Percentiles rank a stretch among this genome's conserved stretches.
phyloP scores from a whole-genome alignment of 2,888 invertebrate species.

The Agrotis puta region DNA sequence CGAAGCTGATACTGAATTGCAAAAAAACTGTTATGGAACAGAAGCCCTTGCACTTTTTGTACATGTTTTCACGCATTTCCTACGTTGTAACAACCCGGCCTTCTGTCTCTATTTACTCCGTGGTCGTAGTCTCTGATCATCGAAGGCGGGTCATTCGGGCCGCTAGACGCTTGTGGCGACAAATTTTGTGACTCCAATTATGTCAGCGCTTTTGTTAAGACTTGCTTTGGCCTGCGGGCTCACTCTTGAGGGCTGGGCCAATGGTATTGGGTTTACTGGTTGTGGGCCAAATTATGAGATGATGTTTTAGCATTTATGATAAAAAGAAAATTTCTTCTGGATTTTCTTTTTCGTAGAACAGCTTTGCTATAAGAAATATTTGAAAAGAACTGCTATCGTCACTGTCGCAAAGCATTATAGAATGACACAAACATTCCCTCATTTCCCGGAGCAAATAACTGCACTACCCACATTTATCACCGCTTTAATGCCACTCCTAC shows the following conservation, averaged over 20 bases:
- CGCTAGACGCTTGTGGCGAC: slow-evolving; percentile 61
- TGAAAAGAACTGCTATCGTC: neutral
- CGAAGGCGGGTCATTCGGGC: slow-evolving; percentile 60
- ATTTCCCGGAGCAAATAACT: slow-evolving; percentile 28
- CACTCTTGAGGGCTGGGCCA: slow-evolving; percentile 12
- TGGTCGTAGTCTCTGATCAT: slow-evolving; percentile 45
- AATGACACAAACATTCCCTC: slow-evolving; percentile 8
- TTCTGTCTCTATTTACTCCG: slow-evolving; percentile 22
- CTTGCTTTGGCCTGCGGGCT: slow-evolving; percentile 53
- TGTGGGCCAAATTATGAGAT: neutral
- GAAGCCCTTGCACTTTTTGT: neutral
- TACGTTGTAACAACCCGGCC: neutral
- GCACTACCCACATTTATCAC: slow-evolving; percentile 43
- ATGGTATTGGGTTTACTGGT: slow-evolving; percentile 32
- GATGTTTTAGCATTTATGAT: neutral
- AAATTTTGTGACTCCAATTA: slow-evolving; percentile 60
- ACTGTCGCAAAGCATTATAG: neutral
- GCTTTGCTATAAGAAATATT: neutral
- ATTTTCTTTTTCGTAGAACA: neutral
- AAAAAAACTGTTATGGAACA: no score
- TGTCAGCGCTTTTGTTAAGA: slow-evolving; percentile 62
- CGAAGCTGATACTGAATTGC: no score
- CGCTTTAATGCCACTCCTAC: slow-evolving; percentile 54
- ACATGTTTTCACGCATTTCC: neutral
- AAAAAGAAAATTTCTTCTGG: neutral